phyloP scores from a whole-genome alignment of 1,140 invertebrate genomes.

The Aricia agestis region DNA sequence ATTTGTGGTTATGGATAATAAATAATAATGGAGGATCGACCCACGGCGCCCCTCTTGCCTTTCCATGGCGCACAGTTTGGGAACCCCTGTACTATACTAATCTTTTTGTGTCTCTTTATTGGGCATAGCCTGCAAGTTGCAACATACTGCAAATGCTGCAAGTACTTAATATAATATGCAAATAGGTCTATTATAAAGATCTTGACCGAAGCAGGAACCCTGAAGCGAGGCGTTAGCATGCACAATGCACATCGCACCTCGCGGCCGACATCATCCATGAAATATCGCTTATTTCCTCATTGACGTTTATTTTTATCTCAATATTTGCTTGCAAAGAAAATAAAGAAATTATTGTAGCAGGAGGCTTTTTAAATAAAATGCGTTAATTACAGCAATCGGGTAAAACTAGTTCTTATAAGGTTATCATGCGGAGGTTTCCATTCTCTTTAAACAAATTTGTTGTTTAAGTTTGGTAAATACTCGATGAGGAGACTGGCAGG shows the following conservation, averaged over 20 bases:
- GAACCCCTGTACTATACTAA: too few relatives aligned
- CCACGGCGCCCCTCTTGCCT: too few relatives aligned
- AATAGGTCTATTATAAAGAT: not conserved
- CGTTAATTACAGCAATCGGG: not conserved
- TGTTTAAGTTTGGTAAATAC: not conserved
- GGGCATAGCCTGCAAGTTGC: too few relatives aligned
- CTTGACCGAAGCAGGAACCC: not conserved
- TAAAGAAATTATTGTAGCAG: not conserved
- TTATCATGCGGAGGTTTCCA: not conserved
- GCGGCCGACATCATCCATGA: not conserved
- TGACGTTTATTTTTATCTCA: not conserved
- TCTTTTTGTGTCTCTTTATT: too few relatives aligned
- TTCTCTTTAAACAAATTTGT: not conserved
- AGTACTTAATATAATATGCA: not conserved
- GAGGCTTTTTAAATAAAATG: not conserved
- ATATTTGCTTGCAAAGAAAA: not conserved
- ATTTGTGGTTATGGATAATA: too few relatives aligned
- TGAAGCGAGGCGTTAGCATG: not conserved
- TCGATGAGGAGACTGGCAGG: constrained; percentile 27
- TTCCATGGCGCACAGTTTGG: too few relatives aligned
- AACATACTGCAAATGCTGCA: too few relatives aligned
- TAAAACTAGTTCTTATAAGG: not conserved
- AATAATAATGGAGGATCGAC: too few relatives aligned
- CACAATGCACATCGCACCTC: not conserved
- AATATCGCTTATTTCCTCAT: not conserved